Conservation (phyloP, 2,797 vertebrate genomes). For the Girardinus metallicus region DNA sequence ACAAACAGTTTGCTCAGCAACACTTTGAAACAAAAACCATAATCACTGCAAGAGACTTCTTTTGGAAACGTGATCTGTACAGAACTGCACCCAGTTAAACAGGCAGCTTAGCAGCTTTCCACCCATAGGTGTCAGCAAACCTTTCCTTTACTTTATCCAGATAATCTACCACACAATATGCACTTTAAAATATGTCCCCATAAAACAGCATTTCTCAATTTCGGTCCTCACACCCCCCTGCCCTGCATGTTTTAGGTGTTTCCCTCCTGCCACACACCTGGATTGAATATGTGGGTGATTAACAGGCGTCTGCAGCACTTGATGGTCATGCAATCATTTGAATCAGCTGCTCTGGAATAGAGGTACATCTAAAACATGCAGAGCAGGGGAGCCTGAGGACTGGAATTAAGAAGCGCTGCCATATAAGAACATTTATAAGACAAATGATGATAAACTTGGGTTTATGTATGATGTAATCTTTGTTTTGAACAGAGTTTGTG, state of each 20-base stretch:
- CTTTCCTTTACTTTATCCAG: conserved; percentile 16
- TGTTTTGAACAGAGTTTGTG: conserved; percentile 20
- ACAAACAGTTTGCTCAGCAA: neutral
- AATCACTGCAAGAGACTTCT: neutral
- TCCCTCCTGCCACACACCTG: too few relatives aligned
- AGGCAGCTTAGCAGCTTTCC: neutral
- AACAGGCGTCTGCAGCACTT: too few relatives aligned
- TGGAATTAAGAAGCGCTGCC: too few relatives aligned
- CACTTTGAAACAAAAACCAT: neutral
- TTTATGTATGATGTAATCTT: conserved; percentile 18
- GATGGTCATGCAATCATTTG: too few relatives aligned
- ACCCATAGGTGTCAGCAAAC: conserved; percentile 69
- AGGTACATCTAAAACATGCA: too few relatives aligned
- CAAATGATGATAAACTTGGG: conserved; percentile 1
- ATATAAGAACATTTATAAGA: conserved; percentile 19
- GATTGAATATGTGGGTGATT: too few relatives aligned
- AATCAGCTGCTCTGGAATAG: too few relatives aligned
- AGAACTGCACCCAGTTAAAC: neutral
- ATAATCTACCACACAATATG: conserved; percentile 29
- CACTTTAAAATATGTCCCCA: conserved; percentile 24
- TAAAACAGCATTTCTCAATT: too few relatives aligned
- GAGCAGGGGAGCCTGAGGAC: too few relatives aligned
- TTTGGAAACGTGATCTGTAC: neutral
- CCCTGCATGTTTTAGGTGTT: too few relatives aligned
- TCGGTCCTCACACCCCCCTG: too few relatives aligned